A percentile compares a stretch with the other conserved stretches of the same genome.
Evolutionary conservation across 2,797 vertebrate species (phyloP).

Genomic region (Hydrocynus forskahlii): DNA sequence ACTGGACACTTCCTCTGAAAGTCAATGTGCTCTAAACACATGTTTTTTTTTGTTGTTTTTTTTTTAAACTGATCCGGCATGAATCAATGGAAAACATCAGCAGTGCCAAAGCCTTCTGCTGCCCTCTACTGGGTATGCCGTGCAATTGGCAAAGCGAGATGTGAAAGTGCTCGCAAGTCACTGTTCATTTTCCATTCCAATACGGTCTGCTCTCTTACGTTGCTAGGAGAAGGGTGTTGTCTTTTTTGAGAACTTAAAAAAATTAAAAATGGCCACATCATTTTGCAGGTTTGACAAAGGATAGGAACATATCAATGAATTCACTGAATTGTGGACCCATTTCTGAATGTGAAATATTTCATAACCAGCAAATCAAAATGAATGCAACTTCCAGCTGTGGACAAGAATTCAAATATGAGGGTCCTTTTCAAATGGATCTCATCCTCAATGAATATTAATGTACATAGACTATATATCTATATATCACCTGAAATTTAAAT

Average conservation of each 20-base stretch:
- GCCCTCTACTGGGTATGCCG: constrained; percentile 70
- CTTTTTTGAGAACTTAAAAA: not conserved
- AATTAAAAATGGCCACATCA: not conserved
- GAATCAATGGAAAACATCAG: constrained; percentile 6
- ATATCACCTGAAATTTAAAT: not conserved
- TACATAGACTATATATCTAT: no score
- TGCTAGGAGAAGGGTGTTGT: not conserved
- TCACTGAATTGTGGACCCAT: not conserved
- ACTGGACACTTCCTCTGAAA: not conserved
- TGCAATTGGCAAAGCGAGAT: constrained; percentile 43
- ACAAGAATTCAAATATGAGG: not conserved
- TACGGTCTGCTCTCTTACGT: not conserved
- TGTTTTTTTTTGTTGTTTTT: not conserved
- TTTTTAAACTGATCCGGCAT: constrained; percentile 6
- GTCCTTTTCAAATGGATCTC: not conserved
- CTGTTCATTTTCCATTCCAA: not conserved
- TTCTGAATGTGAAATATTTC: not conserved
- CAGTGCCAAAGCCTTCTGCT: constrained; percentile 60
- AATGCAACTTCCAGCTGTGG: not conserved
- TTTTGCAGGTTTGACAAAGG: not conserved
- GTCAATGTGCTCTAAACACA: constrained; percentile 3
- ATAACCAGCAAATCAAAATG: not conserved
- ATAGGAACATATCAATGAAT: not conserved
- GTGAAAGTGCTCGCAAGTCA: not conserved
- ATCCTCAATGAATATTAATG: not conserved